Evolutionary conservation across 64 coral and sea anemone genomes (phyloP), one percentile per base, ranked within the genome.

Genomic region (Stichodactyla mertensii): DNA sequence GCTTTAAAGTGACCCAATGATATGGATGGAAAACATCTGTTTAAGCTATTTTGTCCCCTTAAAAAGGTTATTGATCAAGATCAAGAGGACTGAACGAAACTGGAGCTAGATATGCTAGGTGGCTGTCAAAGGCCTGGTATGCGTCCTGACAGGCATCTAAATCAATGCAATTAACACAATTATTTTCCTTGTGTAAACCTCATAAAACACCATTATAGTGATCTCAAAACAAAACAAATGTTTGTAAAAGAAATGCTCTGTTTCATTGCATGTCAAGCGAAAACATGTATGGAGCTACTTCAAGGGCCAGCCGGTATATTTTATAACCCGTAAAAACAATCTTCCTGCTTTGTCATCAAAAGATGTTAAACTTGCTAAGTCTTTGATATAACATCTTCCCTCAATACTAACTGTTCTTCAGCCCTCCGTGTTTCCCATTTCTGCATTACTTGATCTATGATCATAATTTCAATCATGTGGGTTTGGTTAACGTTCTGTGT

Each of bases 141-240:
- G 26, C 24, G 69, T 74, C 69, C 22, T 74, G 69, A 74, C 69
- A 74, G 69, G 69, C 23, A 11, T 27, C 69, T 74, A 36, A 28
- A 31, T 74, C 69, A 31, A 31, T 74, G 7, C 69, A 74, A 74
- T 74, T 74, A 74, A 74, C 69, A 74, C 69, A 74, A 74, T 74
- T 74, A n/a, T 74, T 31, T 74, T 36, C 26, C 69, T 74, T 74
- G 36, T 74, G 69, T 74, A 74, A 74, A 74, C 69, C 69, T 74
- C 24, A 74, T 74, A 74, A 74, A 74, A 74, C 22, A 31, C 7
- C 69, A 74, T 74, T 66, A 74, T 27, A 27, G 23, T 58, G 24
- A 10, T 74, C 24, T 31, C n/a, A 6, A 74, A 74, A 74, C 69
- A 27, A 31, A 74, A 31, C 24, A 36, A 74, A 36, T 74, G 69